These are phyloP conservation scores for Vespertilio murinus DNA, from an alignment of 2,797 vertebrate genomes.

Conservation along the genomic window DNA sequence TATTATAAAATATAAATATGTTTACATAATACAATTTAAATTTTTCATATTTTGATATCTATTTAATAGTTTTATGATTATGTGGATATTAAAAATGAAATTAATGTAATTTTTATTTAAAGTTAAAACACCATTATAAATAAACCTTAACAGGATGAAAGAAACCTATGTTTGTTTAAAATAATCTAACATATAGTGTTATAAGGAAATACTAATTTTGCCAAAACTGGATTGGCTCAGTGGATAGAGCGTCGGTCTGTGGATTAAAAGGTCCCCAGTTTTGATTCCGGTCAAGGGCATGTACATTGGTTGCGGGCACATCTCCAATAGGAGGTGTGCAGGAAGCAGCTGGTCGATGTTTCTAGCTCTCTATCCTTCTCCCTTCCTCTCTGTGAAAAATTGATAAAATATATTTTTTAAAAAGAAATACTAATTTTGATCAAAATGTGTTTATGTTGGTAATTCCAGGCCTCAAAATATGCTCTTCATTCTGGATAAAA, in stretches of 20 bases:
- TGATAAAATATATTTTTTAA: background rate
- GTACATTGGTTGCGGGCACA: no score
- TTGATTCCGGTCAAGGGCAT: no score
- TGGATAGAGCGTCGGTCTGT: no score
- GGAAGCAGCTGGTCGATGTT: no score
- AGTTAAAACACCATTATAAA: conserved; percentile 45
- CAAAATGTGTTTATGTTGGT: conserved; percentile 40
- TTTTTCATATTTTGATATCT: conserved; percentile 9
- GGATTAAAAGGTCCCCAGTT: no score
- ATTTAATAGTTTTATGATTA: conserved; percentile 12
- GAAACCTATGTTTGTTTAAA: conserved; percentile 26
- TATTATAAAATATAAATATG: conserved; percentile 49
- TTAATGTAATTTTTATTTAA: conserved; percentile 49
- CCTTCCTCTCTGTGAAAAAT: no score
- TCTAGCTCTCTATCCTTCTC: no score
- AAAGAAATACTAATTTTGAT: conserved; percentile 59
- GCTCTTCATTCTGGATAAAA: conserved; percentile 8
- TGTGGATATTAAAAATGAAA: conserved; percentile 48
- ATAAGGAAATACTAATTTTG: conserved; percentile 58
- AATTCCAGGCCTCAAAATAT: conserved; percentile 39
- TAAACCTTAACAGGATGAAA: conserved; percentile 24
- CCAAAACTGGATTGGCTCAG: no score
- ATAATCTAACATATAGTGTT: conserved; percentile 23
- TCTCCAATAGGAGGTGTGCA: no score
- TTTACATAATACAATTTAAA: background rate